A percentile compares a stretch with the other conserved stretches of the same genome.
These are phyloP conservation scores for Tuta absoluta DNA, from an alignment of 2,888 invertebrate species.

Conservation along the genomic window DNA sequence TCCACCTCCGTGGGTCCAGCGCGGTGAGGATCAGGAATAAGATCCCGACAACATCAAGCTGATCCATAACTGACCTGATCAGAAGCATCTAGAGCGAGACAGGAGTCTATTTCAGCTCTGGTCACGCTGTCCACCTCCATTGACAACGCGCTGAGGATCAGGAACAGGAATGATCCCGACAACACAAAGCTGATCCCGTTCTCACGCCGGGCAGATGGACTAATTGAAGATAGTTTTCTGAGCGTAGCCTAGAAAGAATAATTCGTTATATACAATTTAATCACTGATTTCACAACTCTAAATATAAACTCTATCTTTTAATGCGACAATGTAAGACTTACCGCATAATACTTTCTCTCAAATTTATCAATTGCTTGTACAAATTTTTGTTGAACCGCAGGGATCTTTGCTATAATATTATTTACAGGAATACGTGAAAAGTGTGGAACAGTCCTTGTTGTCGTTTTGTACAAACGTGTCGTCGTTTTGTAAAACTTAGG, in stretches of 20 bases:
- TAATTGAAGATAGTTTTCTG: slow-evolving; percentile 51
- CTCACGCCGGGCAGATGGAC: slow-evolving; percentile 52
- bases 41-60: neutral
- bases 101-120: slow-evolving; percentile 57
- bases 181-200: slow-evolving; percentile 73
- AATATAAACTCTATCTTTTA: too few relatives aligned
- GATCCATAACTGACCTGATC: slow-evolving; percentile 47
- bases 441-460: neutral
- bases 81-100: slow-evolving; percentile 48
- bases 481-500: neutral
- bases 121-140: slow-evolving; percentile 59
- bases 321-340: slow-evolving; percentile 35
- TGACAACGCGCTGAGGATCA: slow-evolving; percentile 59
- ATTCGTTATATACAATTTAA: neutral
- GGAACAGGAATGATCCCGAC: slow-evolving; percentile 63
- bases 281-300: too few relatives aligned
- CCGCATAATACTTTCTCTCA: slow-evolving; percentile 51
- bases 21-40: too few relatives aligned
- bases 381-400: slow-evolving; percentile 3
- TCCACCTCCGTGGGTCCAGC: too few relatives aligned
- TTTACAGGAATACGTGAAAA: neutral
- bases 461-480: neutral
- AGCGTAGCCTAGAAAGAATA: slow-evolving; percentile 53
- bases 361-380: slow-evolving; percentile 44
- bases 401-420: neutral